phyloP scores from a whole-genome alignment of 2,113 vertebrate genomes.

The Cathartes aura region DNA sequence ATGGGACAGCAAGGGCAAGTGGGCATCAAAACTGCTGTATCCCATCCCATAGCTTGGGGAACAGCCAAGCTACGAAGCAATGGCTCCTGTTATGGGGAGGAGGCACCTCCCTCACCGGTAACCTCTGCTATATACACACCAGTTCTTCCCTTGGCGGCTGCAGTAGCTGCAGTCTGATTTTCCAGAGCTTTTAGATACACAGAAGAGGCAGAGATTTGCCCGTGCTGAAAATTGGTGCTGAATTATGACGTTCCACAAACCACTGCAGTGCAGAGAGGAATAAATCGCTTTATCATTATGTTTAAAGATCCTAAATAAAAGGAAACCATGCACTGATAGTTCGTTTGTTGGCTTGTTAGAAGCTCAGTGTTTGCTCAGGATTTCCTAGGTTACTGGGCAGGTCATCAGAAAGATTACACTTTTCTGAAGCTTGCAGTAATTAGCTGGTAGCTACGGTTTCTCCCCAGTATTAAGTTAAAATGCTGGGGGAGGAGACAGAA shows the following conservation, averaged over 20 bases:
- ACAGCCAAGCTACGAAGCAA: background rate
- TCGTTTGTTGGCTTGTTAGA: background rate
- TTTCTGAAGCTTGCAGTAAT: background rate
- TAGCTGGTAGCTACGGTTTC: background rate
- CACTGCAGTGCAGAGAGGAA: background rate
- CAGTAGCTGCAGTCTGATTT: background rate
- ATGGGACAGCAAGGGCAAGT: background rate
- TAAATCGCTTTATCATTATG: background rate
- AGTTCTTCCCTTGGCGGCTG: background rate
- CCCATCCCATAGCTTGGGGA: background rate
- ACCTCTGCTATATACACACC: accelerated
- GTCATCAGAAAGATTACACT: background rate
- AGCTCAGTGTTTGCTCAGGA: background rate
- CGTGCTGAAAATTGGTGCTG: background rate
- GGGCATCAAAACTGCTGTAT: background rate
- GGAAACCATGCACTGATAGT: background rate
- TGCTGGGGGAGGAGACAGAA: background rate
- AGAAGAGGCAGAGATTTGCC: background rate
- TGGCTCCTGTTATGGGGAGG: background rate
- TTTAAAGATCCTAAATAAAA: background rate
- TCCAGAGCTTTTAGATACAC: background rate
- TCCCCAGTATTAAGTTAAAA: background rate
- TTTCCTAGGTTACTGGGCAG: background rate
- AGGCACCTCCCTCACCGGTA: background rate
- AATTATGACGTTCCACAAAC: background rate